A percentile compares a stretch with the other conserved stretches of the same genome.
Conservation (phyloP, 2,797 vertebrate species). For the Enteromius radiatus region DNA sequence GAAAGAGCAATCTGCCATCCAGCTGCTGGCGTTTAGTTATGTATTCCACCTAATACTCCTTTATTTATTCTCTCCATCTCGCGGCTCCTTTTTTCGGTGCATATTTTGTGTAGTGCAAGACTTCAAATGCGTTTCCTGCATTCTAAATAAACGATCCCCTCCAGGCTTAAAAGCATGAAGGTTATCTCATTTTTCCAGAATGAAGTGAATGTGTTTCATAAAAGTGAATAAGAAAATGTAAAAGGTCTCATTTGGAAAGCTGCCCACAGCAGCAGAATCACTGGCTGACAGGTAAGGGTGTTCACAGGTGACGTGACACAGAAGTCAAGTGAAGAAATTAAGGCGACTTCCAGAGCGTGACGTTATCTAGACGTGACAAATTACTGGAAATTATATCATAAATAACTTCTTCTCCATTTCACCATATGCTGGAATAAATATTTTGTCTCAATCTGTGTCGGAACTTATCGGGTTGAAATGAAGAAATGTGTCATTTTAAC, state of each 20-base stretch:
- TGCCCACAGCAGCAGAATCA: slow-evolving; percentile 40
- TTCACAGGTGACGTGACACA: slow-evolving; percentile 41
- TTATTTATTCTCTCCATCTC: slow-evolving; percentile 50
- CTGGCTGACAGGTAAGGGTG: slow-evolving; percentile 44
- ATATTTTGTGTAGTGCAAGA: slow-evolving; percentile 53
- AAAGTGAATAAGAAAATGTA: not conserved
- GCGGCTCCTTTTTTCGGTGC: slow-evolving; percentile 23
- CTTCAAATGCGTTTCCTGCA: slow-evolving; percentile 42
- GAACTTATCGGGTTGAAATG: not conserved
- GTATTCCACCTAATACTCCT: slow-evolving; percentile 60
- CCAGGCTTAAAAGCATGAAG: slow-evolving; percentile 19
- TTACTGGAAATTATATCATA: not conserved
- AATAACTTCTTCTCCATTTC: not conserved
- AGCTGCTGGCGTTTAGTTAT: slow-evolving; percentile 72
- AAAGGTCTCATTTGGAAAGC: slow-evolving; percentile 32
- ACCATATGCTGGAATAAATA: not conserved
- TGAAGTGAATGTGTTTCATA: slow-evolving; percentile 6
- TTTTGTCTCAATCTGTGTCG: not conserved
- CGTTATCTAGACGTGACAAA: slow-evolving; percentile 43
- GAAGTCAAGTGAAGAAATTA: slow-evolving; percentile 2
- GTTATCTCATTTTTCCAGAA: slow-evolving; percentile 1
- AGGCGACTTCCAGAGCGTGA: slow-evolving; percentile 34
- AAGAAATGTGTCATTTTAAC: not conserved
- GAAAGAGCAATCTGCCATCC: slow-evolving; percentile 73
- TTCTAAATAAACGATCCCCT: slow-evolving; percentile 13